phyloP scores from a whole-genome alignment of 2,797 vertebrate genomes.

The Hypotaenidia okinawae region DNA sequence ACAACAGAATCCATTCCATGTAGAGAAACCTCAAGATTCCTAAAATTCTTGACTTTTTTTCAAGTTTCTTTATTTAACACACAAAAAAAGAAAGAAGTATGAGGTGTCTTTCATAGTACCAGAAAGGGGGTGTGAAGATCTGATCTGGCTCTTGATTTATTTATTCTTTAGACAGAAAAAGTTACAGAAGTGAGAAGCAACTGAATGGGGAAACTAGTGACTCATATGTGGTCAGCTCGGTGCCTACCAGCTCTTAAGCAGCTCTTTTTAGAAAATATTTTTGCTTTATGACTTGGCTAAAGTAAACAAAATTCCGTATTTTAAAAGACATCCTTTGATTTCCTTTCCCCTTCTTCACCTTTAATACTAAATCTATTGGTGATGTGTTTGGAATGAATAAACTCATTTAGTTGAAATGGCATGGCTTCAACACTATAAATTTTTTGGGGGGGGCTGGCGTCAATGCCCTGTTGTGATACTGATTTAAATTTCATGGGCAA shows the following conservation, averaged over 20 bases:
- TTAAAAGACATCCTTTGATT: conserved; percentile 66
- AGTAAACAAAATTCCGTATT: conserved; percentile 48
- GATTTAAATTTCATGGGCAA: conserved; percentile 56
- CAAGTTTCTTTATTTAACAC: conserved; percentile 26
- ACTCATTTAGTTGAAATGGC: conserved; percentile 59
- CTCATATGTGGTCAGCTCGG: conserved; percentile 3
- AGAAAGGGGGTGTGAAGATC: background rate
- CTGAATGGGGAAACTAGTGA: conserved; percentile 41
- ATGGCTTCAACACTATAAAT: conserved; percentile 53
- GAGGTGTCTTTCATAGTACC: background rate
- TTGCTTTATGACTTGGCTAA: conserved; percentile 42
- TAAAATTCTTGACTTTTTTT: conserved; percentile 26
- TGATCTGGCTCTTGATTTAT: background rate
- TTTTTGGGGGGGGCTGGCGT: conserved; percentile 47
- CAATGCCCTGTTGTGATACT: conserved; percentile 57
- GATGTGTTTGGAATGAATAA: conserved; percentile 61
- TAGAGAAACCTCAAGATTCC: conserved; percentile 43
- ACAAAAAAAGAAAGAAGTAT: background rate
- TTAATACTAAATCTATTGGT: conserved; percentile 46
- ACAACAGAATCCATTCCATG: background rate
- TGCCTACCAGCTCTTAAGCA: conserved; percentile 31
- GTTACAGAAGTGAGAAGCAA: conserved; percentile 5
- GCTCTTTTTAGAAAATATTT: conserved; percentile 42
- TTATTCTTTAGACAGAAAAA: conserved; percentile 10
- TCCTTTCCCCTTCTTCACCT: conserved; percentile 49